phyloP scores from a whole-genome alignment of 2,797 vertebrate genomes.

The Alectoris magna region DNA sequence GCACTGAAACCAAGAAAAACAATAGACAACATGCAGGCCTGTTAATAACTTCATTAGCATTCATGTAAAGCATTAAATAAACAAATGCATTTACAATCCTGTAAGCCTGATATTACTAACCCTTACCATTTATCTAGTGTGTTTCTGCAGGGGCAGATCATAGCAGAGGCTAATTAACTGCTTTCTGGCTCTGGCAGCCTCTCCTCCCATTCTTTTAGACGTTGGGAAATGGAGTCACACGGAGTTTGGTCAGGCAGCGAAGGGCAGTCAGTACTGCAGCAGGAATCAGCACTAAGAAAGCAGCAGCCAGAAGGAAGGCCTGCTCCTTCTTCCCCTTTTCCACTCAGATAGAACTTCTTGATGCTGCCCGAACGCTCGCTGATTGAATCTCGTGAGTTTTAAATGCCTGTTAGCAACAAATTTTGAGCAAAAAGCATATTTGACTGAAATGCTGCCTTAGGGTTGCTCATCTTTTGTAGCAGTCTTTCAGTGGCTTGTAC shows the following conservation, averaged over 20 bases:
- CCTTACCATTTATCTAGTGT: not conserved
- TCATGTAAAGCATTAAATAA: conserved; percentile 59
- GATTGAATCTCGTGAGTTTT: not conserved
- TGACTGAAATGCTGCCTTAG: not conserved
- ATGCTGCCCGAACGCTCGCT: not conserved
- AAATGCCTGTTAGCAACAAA: not conserved
- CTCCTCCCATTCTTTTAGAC: not conserved
- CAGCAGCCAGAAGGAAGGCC: not conserved
- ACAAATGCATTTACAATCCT: conserved; percentile 47
- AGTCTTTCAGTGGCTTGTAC: not conserved
- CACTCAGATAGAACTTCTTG: not conserved
- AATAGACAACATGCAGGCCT: conserved; percentile 31
- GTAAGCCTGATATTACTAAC: conserved; percentile 37
- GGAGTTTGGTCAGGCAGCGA: not conserved
- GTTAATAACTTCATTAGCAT: conserved; percentile 67
- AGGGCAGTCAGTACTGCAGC: not conserved
- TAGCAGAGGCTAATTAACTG: not conserved
- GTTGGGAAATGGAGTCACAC: not conserved
- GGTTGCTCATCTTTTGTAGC: not conserved
- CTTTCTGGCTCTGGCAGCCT: not conserved
- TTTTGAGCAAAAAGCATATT: not conserved
- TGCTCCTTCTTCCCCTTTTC: not conserved
- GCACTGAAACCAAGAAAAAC: conserved; percentile 38
- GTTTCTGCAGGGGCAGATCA: not conserved
- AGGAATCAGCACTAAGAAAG: not conserved